phyloP scores from a whole-genome alignment of 2,113 vertebrate species.

The Danio rerio region GRCz12tu NC_133176.1:45129001-45129500 shows the following conservation, averaged over 20 bases:
- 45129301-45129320: conserved; percentile 57
- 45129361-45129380: conserved; percentile 62
- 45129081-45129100: conserved; percentile 51
- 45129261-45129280: conserved; percentile 61
- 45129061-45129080: conserved; percentile 55
- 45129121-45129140: background rate
- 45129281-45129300: conserved; percentile 60
- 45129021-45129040: conserved; percentile 51
- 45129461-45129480: too few species aligned
- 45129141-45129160: background rate
- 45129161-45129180: background rate
- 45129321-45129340: conserved; percentile 56
- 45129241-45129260: conserved; percentile 61
- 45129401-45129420: too few species aligned
- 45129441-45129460: too few species aligned
- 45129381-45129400: background rate
- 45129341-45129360: conserved; percentile 54
- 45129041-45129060: conserved; percentile 57
- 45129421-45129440: too few species aligned
- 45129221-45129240: background rate
- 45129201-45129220: too few species aligned
- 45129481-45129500: too few species aligned
- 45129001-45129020: conserved; percentile 63
- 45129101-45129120: conserved; percentile 50
- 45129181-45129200: background rate